Conservation (phyloP, 2,888 invertebrate genomes). For the Scrobipalpa costella region DNA sequence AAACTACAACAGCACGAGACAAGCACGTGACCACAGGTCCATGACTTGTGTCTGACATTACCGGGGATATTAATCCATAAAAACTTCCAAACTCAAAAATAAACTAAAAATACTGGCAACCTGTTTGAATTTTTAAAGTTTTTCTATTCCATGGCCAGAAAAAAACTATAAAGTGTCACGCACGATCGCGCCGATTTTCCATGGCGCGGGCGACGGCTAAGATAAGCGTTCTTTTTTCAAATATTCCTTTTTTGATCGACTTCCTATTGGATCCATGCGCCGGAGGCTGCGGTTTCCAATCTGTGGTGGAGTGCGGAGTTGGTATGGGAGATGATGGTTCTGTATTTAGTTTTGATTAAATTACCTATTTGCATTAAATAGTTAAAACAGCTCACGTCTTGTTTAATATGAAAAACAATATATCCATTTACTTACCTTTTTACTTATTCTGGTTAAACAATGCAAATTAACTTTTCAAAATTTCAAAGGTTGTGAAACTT, state of each 20-base stretch:
- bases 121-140: slow-evolving; percentile 42
- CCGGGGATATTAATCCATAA: slow-evolving; percentile 33
- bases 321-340: slow-evolving; percentile 6
- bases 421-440: no score
- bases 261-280: slow-evolving; percentile 40
- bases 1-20: background rate
- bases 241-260: slow-evolving; percentile 37
- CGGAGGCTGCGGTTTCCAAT: slow-evolving; percentile 44
- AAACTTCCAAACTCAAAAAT: slow-evolving; percentile 38
- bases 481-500: no score
- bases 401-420: no score
- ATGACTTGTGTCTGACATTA: slow-evolving; percentile 42
- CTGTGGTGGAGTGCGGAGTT: slow-evolving; percentile 20
- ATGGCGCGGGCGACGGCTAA: slow-evolving; percentile 38
- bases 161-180: no score
- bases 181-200: slow-evolving; percentile 47
- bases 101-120: slow-evolving; percentile 32
- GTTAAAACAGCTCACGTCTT: no score
- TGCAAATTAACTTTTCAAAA: no score
- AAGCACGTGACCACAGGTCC: slow-evolving; percentile 29
- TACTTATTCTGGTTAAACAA: no score
- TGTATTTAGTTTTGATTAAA: background rate
- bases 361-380: background rate
- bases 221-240: slow-evolving; percentile 33
- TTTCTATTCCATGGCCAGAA: slow-evolving; percentile 30